Evolutionary conservation across 2,888 invertebrate species (phyloP), one percentile per base, ranked within the genome.

Genomic region (Elegia similella): DNA sequence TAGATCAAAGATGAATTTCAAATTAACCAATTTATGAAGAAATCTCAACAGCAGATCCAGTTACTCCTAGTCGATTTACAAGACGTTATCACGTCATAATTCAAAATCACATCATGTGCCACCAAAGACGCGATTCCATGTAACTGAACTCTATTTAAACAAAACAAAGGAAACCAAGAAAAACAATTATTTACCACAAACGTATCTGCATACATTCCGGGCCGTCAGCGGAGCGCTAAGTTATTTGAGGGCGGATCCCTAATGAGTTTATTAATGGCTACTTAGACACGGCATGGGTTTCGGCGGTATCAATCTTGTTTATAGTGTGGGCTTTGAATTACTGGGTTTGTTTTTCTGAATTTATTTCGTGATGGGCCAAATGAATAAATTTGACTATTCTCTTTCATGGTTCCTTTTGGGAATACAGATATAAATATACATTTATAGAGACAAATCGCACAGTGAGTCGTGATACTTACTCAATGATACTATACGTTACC

Each of bases 201-300:
- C 23, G 16, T 17, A 15, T 44, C 53, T 42, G 43, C 44, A 38
- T 13, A n/a, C 55, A 48, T 58, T 23, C 55, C 60, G 42, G 32
- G 57, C 32, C 46, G 44, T 42, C 46, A 60, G 55, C 60, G 57
- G 55, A 60, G 57, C 58, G 60, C 52, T 55, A 60, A 58, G 58
- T 58, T 55, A 57, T 30, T 44, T 34, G 44, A 29, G 52, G 53
- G 53, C 23, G 59, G 53, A 16, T 52, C 56, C 48, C 48, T 58
- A 54, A 58, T 58, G 54, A 58, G 48, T 42, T 44, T 46, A 32
- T 44, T 55, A 44, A 44, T 55, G 57, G 47, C 52, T 30, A 42
- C 55, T 50, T 58, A 50, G 15, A 30, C 54, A 43, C 54, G 44
- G 34, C 30, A 55, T 55, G 42, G 42, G 23, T 53, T 53, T 50